A percentile compares a stretch with the other conserved stretches of the same genome.
These are phyloP conservation scores for Ophthalmolycus amberensis DNA, from an alignment of 2,113 vertebrate species.

Conservation along the genomic window DNA sequence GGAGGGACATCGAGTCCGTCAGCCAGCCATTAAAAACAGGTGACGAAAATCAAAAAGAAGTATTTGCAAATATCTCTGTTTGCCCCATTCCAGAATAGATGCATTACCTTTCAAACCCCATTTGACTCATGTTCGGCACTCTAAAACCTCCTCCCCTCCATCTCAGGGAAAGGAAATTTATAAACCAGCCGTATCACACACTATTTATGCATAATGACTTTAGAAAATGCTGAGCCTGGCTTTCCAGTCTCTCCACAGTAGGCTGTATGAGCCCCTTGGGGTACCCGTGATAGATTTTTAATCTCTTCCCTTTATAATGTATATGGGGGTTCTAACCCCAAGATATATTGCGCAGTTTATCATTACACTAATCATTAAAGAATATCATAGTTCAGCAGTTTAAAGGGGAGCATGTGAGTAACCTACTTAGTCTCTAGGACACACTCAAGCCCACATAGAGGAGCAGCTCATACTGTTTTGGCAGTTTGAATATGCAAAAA, in stretches of 20 bases:
- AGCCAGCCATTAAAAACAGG: too few relatives aligned
- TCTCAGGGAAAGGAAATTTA: slow-evolving; percentile 37
- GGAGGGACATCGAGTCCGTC: too few relatives aligned
- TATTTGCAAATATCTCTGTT: not conserved
- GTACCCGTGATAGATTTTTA: slow-evolving; percentile 63
- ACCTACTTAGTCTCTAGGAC: not conserved
- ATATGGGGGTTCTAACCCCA: slow-evolving; percentile 56
- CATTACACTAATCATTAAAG: slow-evolving; percentile 65
- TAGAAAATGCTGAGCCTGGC: slow-evolving; percentile 67
- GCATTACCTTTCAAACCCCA: not conserved
- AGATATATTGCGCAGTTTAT: slow-evolving; percentile 59
- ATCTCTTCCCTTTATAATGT: slow-evolving; percentile 65
- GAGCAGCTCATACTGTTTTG: not conserved
- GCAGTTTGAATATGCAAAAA: not conserved
- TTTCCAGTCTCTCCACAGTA: slow-evolving; percentile 37
- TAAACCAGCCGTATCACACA: not conserved
- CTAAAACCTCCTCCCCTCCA: not conserved
- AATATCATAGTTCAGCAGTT: slow-evolving; percentile 70
- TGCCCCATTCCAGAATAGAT: not conserved
- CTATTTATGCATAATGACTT: slow-evolving; percentile 55
- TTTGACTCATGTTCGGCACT: not conserved
- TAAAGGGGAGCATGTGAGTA: not conserved
- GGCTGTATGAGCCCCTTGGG: slow-evolving; percentile 54
- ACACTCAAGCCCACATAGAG: not conserved
- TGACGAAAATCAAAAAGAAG: not conserved